Evolutionary conservation across 2,113 vertebrate genomes (phyloP).

Genomic region (Alligator mississippiensis): DNA sequence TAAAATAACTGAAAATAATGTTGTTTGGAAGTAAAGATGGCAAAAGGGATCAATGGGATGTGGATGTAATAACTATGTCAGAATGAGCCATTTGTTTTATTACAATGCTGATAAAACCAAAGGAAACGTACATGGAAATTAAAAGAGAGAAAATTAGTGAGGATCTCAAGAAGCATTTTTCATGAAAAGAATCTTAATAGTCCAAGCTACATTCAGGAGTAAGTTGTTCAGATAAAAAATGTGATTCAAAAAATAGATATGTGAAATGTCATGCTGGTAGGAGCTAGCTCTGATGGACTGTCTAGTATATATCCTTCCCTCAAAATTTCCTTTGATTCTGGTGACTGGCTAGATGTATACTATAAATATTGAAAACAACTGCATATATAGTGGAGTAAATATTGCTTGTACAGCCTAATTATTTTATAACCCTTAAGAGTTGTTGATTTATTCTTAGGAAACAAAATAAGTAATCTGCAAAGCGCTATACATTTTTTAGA

Average conservation of each 20-base stretch:
- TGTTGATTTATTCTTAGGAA: constrained; percentile 8
- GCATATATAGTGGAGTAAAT: constrained; percentile 22
- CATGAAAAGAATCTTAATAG: background rate
- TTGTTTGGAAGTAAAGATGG: background rate
- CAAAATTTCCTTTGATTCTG: background rate
- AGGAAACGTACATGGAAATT: constrained; percentile 18
- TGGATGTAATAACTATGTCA: background rate
- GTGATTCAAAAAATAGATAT: constrained; percentile 12
- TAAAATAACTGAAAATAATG: background rate
- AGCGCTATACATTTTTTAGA: background rate
- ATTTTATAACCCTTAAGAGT: constrained; percentile 3
- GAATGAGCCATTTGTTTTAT: constrained; percentile 33
- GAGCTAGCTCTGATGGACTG: background rate
- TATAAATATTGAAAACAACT: constrained; percentile 41
- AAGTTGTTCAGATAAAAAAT: constrained; percentile 41
- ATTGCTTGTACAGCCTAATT: constrained; percentile 39
- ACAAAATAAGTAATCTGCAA: background rate
- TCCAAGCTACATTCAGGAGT: background rate
- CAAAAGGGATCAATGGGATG: background rate
- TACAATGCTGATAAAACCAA: background rate
- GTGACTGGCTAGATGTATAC: constrained; percentile 35
- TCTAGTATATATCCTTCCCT: background rate
- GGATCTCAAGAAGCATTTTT: constrained; percentile 22
- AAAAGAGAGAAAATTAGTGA: constrained; percentile 34
- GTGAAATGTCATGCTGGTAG: constrained; percentile 25